Base-by-base conservation (phyloP, 2,797 vertebrate genomes). In the Hyperoplus immaculatus region DNA sequence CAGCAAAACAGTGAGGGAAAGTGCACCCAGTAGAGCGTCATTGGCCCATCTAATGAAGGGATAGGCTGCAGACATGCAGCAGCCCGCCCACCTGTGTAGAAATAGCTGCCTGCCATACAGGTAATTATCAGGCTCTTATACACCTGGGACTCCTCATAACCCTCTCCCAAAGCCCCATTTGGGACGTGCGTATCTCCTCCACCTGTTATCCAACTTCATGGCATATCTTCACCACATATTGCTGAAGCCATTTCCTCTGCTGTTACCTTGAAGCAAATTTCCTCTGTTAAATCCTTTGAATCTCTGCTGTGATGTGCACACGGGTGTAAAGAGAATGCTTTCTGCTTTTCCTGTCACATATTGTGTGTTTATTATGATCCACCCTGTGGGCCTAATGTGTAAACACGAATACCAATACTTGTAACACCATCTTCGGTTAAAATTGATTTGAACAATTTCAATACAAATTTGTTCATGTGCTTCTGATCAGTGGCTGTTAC, bases 21-120 rank as follows among this genome's bases (percentile, higher is more conserved):
- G 84, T 91, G 86, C 86, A 77, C 78, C 83, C 75, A 54, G 72
- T 88, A 83, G 92, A 85, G 89, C 87, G 78, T 91, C 87, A 87
- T 69, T 84, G 85, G 77, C 68, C 45, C 68, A 61, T 66, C 69
- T 88, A 89, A 89, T 91, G 87, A 91, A 87, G 68, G 81, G 69
- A 82, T 77, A 75, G 83, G 81, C 83, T 87, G 84, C 87, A 89
- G 87, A 89, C 72, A 58, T 64, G 84, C 87, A 86, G 84, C 87
- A 82, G 87, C 90, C 92, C 93, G 93, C 94, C 91, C 91, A 95
- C 93, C 93, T 94, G 87, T 81, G 89, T 90, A 88, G 91, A 94
- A 94, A 95, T 93, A 93, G 90, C 88, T 87, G 82, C 82, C 87
- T 90, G 88, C 82, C 87, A 89, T 89, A 85, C 90, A 94, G 86